Conservation (phyloP, 1,140 invertebrate species). For the Bombus pascuorum region DNA sequence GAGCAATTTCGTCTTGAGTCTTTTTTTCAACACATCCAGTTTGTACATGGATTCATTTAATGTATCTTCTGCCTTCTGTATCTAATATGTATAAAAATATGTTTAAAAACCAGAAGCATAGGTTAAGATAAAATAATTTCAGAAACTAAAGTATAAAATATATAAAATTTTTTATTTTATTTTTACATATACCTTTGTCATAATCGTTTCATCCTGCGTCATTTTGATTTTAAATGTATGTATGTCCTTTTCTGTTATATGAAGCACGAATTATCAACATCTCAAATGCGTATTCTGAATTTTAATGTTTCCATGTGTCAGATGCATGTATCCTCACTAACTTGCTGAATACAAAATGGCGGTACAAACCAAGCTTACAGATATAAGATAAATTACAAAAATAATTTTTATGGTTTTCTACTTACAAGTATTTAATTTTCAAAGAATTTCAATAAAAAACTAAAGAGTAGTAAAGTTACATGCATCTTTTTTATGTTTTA, state of each 20-base stretch:
- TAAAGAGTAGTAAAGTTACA: background rate
- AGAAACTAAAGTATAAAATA: background rate
- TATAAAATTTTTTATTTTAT: background rate
- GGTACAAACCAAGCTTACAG: background rate
- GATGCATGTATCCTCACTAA: background rate
- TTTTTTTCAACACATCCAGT: constrained; percentile 73
- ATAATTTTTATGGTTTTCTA: background rate
- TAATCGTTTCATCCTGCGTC: constrained; percentile 28
- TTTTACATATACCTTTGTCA: constrained; percentile 52
- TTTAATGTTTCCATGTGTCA: constrained; percentile 6
- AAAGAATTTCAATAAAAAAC: background rate
- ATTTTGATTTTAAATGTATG: background rate
- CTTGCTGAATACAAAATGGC: constrained; percentile 26
- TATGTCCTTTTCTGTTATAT: background rate
- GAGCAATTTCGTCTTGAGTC: constrained; percentile 70
- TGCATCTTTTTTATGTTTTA: background rate
- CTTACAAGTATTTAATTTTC: background rate
- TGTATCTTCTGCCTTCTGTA: constrained; percentile 74
- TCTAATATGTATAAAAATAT: constrained; percentile 61
- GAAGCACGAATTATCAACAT: background rate
- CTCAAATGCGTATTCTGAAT: background rate
- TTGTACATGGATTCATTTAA: constrained; percentile 73
- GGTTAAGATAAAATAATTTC: constrained; percentile 33
- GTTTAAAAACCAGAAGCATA: constrained; percentile 4
- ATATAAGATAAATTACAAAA: background rate